These are phyloP conservation scores for Argyrosomus regius DNA, from an alignment of 2,797 vertebrate genomes.

Conservation along the genomic window DNA sequence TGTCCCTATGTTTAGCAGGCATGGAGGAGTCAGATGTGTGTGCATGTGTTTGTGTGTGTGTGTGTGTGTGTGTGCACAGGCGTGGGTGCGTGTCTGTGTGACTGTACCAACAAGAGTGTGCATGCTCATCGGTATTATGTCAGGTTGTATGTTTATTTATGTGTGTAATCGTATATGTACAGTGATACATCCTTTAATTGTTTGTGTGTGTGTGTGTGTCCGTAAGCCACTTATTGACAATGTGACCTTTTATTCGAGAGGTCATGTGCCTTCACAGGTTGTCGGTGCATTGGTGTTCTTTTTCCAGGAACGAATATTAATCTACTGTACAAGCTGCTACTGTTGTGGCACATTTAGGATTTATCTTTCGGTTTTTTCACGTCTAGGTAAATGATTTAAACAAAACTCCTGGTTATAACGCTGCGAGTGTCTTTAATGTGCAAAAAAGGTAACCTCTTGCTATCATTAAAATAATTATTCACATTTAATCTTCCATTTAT, in stretches of 20 bases:
- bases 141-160: conserved; percentile 74
- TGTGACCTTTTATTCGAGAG: conserved; percentile 56
- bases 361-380: background rate
- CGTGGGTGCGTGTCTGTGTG: conserved; percentile 23
- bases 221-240: conserved; percentile 37
- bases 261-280: conserved; percentile 58
- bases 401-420: background rate
- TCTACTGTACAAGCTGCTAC: conserved; percentile 4
- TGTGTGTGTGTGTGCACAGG: conserved; percentile 23
- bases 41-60: conserved; percentile 39
- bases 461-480: background rate
- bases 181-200: conserved; percentile 69
- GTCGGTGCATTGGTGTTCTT: conserved; percentile 27
- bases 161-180: conserved; percentile 69
- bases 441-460: conserved; percentile 1
- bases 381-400: conserved; percentile 8
- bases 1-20: conserved; percentile 85
- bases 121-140: conserved; percentile 66
- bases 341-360: background rate
- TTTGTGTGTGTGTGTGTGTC: conserved; percentile 44
- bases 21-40: conserved; percentile 76
- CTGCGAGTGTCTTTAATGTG: background rate
- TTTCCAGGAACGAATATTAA: conserved; percentile 20
- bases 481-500: conserved; percentile 20
- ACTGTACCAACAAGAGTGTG: conserved; percentile 40